Evolutionary conservation across 2,888 invertebrate species (phyloP).

Genomic region (Shargacucullia verbasci): DNA sequence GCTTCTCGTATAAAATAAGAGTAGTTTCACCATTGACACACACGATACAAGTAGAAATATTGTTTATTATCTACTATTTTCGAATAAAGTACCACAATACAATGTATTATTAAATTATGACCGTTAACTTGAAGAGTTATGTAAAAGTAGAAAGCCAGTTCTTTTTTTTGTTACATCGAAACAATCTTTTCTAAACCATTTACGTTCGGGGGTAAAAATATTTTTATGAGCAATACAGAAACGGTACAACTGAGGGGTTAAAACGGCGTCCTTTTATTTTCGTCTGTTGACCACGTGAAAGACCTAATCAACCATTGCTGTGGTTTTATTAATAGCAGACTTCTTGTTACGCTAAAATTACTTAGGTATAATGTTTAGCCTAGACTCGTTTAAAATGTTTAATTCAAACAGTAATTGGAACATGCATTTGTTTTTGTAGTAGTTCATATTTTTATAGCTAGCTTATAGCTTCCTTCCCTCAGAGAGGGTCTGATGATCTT

Average conservation of each 20-base stretch:
- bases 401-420: conserved; percentile 17
- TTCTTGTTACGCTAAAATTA: conserved; percentile 24
- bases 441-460: too few species aligned
- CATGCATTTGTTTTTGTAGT: too few species aligned
- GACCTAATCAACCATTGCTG: conserved; percentile 30
- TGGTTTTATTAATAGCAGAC: conserved; percentile 31
- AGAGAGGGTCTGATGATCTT: too few species aligned
- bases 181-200: conserved; percentile 42
- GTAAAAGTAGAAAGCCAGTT: conserved; percentile 18
- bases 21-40: too few species aligned
- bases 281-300: conserved; percentile 35
- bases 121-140: too few species aligned
- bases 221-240: conserved; percentile 44
- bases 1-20: too few species aligned
- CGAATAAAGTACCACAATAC: too few species aligned
- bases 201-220: conserved; percentile 33
- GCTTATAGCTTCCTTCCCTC: too few species aligned
- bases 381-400: conserved; percentile 14
- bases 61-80: too few species aligned
- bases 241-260: conserved; percentile 28
- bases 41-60: too few species aligned
- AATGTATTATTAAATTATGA: too few species aligned
- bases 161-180: conserved; percentile 19
- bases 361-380: not conserved
- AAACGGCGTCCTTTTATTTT: conserved; percentile 24